phyloP scores from a whole-genome alignment of 2,797 vertebrate genomes.

The Buphagus erythrorhynchus region DNA sequence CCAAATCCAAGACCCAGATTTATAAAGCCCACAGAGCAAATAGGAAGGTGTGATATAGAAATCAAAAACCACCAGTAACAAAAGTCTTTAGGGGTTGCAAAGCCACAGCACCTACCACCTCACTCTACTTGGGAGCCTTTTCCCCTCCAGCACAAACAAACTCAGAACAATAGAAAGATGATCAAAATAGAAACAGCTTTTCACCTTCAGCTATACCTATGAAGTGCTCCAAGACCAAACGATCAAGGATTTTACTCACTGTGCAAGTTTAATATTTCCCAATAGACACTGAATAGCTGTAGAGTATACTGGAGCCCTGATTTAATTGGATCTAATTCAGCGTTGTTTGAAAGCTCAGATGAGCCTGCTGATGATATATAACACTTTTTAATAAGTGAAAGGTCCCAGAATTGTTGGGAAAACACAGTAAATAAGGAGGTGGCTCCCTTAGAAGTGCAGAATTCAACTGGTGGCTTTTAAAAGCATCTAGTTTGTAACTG shows the following conservation, averaged over 20 bases:
- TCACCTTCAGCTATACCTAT: neutral
- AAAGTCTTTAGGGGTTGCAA: neutral
- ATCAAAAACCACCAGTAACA: neutral
- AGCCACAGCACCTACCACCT: neutral
- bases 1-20: neutral
- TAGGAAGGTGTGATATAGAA: neutral
- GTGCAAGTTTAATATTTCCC: neutral
- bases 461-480: neutral
- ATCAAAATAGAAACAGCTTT: neutral
- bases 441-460: neutral
- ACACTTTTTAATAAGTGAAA: neutral
- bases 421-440: neutral
- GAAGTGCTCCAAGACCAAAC: neutral
- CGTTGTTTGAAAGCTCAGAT: neutral
- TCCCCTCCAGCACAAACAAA: neutral
- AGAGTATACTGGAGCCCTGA: neutral
- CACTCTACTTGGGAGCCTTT: neutral
- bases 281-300: neutral
- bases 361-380: neutral
- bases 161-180: neutral
- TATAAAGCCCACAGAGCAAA: neutral
- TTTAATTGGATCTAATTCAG: neutral
- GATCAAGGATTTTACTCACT: neutral
- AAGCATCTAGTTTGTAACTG: neutral
- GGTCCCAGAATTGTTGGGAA: neutral